Conservation (phyloP, 2,113 vertebrate species). For the Regulus satrapa region DNA sequence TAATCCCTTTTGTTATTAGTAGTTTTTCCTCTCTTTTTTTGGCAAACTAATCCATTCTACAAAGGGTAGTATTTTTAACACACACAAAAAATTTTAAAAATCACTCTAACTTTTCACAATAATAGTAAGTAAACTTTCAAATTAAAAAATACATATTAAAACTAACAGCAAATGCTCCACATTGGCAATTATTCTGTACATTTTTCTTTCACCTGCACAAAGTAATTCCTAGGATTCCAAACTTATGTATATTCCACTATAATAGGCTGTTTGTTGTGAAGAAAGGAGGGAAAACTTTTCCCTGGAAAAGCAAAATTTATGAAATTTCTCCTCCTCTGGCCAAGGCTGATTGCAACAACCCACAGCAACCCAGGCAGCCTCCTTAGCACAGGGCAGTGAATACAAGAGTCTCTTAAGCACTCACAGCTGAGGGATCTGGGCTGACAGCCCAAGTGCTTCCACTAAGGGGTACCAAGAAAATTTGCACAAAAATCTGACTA, state of each 20-base stretch:
- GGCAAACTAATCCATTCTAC: conserved; percentile 40
- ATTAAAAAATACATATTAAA: conserved; percentile 11
- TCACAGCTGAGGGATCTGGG: background rate
- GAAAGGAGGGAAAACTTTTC: background rate
- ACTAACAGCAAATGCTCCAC: background rate
- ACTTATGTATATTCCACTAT: background rate
- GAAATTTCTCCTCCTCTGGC: background rate
- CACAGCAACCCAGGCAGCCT: background rate
- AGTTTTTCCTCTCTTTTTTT: conserved; percentile 59
- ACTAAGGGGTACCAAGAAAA: background rate
- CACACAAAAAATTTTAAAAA: conserved; percentile 7
- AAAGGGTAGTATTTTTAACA: conserved; percentile 37
- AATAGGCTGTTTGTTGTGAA: background rate
- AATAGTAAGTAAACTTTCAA: background rate
- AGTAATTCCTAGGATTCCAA: background rate
- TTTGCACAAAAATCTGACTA: background rate
- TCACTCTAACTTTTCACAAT: background rate
- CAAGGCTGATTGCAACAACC: background rate
- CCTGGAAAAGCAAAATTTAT: background rate
- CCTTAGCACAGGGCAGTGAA: background rate
- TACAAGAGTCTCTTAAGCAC: background rate
- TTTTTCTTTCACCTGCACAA: background rate
- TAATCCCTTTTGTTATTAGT: conserved; percentile 50
- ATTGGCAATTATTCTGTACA: background rate
- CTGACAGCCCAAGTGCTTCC: background rate